These are phyloP conservation scores for Bradypus variegatus DNA, from an alignment of 2,797 vertebrate genomes.

Conservation along the genomic window DNA sequence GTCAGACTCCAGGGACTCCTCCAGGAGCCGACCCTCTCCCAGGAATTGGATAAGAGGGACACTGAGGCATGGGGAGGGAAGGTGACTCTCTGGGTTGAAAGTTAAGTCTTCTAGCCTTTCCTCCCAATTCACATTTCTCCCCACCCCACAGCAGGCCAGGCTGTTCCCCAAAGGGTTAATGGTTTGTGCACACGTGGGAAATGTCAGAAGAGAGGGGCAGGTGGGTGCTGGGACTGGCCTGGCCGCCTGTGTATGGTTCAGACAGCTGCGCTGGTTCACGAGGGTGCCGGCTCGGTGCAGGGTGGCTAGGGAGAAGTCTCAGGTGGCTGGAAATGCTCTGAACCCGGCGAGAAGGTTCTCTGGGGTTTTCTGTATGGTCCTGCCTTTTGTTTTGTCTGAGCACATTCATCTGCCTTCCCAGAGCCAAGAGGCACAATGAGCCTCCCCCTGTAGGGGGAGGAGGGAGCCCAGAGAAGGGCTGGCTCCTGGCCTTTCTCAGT, in stretches of 20 bases:
- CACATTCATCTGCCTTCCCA: constrained; percentile 69
- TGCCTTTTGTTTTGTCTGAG: constrained; percentile 78
- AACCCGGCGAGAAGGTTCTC: constrained; percentile 80
- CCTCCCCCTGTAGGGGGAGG: constrained; percentile 1
- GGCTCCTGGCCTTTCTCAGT: background rate
- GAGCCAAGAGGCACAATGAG: constrained; percentile 6
- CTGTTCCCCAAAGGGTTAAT: constrained; percentile 41
- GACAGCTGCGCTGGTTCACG: constrained; percentile 10
- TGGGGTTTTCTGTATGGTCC: constrained; percentile 81
- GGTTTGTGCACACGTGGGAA: background rate
- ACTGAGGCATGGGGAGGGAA: background rate
- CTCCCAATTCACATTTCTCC: constrained; percentile 69
- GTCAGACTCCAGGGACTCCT: constrained; percentile 75
- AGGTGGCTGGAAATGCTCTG: constrained; percentile 83
- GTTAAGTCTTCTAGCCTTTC: constrained; percentile 83
- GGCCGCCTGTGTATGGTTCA: background rate
- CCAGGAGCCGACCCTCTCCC: background rate
- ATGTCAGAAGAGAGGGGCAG: background rate
- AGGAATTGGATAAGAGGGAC: background rate
- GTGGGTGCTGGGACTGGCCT: background rate
- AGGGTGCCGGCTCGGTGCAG: no score
- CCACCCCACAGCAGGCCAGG: constrained; percentile 69
- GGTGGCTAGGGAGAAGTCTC: constrained; percentile 26
- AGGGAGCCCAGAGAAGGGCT: background rate
- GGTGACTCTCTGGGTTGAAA: constrained; percentile 85